A percentile compares a stretch with the other conserved stretches of the same genome.
These are phyloP conservation scores for Holacanthella duospinosa DNA, from an alignment of 2,888 invertebrate genomes.

Conservation along the genomic window DNA sequence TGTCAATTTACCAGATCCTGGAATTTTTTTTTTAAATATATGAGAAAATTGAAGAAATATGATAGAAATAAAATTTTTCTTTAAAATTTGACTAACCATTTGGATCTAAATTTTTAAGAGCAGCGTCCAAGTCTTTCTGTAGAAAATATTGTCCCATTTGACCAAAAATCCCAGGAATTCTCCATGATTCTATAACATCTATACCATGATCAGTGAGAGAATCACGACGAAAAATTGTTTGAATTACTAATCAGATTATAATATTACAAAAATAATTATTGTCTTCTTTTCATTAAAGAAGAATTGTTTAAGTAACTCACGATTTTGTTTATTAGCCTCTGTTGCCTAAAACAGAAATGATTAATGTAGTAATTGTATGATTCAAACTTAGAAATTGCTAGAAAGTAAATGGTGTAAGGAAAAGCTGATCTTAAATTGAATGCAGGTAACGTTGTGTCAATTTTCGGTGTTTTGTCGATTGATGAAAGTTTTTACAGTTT, in stretches of 20 bases:
- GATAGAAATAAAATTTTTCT: not conserved
- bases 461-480: too few species aligned
- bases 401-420: too few species aligned
- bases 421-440: too few species aligned
- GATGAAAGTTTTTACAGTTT: too few species aligned
- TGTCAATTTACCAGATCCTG: conserved; percentile 1
- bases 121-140: not conserved
- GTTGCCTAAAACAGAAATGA: conserved; percentile 9
- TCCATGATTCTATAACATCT: conserved; percentile 1
- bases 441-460: too few species aligned
- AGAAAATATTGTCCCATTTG: conserved; percentile 5
- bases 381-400: too few species aligned
- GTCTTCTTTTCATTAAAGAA: too few species aligned
- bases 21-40: not conserved
- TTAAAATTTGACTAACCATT: conserved; percentile 3
- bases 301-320: not conserved
- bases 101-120: conserved; percentile 8
- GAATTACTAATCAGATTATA: conserved; percentile 4
- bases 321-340: conserved; percentile 4
- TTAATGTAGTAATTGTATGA: too few species aligned
- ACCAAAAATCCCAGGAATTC: conserved; percentile 8
- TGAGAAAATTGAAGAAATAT: not conserved
- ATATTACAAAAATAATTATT: too few species aligned
- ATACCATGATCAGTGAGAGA: conserved; percentile 10
- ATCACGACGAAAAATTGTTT: conserved; percentile 6